Evolutionary conservation across 2,797 vertebrate genomes (phyloP), one percentile per base, ranked within the genome.

Genomic region (Ctenochaetus hawaiiensis): DNA sequence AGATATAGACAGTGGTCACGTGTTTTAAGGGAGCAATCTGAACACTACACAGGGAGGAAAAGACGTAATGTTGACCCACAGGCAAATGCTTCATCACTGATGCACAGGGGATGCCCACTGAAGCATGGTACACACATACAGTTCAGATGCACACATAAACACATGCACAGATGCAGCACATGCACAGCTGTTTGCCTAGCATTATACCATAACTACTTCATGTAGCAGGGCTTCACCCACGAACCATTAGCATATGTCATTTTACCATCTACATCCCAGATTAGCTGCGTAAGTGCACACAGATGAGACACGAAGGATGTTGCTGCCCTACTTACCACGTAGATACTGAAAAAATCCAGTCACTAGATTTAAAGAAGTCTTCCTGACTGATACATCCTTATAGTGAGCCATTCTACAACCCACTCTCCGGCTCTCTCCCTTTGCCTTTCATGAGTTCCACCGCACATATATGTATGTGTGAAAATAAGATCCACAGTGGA

Each of bases 301-400:
- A 68, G 67, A 89, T 67, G 82, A 88, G 74, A 77, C 37, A 57
- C 51, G 47, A 44, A 61, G 61, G 56, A 1, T 57, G 68, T 75
- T 62, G 71, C 51, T 89, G 86, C 75, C 87, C 91, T 91, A 96
- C 97, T 97, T 96, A 98, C 96, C 96, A 57, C 94, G 96, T 8
- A 92, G 82, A 91, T 94, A 96, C 87, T 95, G 96, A 89, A 95
- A 95, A 91, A 96, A 95, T 86, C 95, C 96, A 30, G 96, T 96
- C 82, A 95, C 93, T 87, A 96, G 92, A 87, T 96, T 96, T 75
- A 96, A 82, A 16, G 95, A 87, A 79, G 92, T 92, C 87, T 93
- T 96, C 90, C 94, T 96, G 87, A 93, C 82, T 83, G 93, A 91
- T 82, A 94, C 80, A 81, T 94, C 94, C 92, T 93, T 96, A 89